Conservation (phyloP, 35 echinoderm and acorn worm genomes). For the Patiria miniata region DNA sequence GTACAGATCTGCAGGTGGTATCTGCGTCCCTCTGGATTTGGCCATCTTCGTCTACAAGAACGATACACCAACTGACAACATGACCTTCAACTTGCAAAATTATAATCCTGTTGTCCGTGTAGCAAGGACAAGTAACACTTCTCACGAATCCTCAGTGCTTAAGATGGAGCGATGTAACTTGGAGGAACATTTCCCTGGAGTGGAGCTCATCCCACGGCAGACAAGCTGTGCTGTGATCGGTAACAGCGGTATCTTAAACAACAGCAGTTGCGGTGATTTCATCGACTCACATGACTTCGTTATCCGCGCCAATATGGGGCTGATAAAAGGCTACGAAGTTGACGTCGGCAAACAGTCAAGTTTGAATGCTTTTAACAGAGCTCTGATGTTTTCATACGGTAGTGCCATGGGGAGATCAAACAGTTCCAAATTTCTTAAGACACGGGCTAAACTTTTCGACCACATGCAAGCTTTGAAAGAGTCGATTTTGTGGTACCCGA, state of each 20-base stretch:
- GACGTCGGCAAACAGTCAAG: constrained; percentile 32
- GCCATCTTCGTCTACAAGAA: not conserved
- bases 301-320: constrained; percentile 31
- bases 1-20: not conserved
- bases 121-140: not conserved
- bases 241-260: constrained; percentile 47
- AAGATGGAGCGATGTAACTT: not conserved
- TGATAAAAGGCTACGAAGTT: constrained; percentile 17
- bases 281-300: constrained; percentile 56
- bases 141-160: not conserved
- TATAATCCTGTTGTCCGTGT: not conserved
- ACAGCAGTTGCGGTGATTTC: constrained; percentile 37
- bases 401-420: not conserved
- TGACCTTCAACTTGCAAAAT: not conserved
- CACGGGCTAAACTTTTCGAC: not conserved
- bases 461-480: not conserved
- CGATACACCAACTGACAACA: not conserved
- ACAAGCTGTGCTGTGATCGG: constrained; percentile 36
- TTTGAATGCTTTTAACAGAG: constrained; percentile 17
- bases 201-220: constrained; percentile 20
- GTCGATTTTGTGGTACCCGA: constrained; percentile 1
- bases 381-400: not conserved
- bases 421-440: not conserved
- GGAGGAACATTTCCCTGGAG: not conserved
- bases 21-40: not conserved